These are phyloP conservation scores for Alouatta palliata DNA, from an alignment of 2,113 vertebrate species.

Conservation along the genomic window DNA sequence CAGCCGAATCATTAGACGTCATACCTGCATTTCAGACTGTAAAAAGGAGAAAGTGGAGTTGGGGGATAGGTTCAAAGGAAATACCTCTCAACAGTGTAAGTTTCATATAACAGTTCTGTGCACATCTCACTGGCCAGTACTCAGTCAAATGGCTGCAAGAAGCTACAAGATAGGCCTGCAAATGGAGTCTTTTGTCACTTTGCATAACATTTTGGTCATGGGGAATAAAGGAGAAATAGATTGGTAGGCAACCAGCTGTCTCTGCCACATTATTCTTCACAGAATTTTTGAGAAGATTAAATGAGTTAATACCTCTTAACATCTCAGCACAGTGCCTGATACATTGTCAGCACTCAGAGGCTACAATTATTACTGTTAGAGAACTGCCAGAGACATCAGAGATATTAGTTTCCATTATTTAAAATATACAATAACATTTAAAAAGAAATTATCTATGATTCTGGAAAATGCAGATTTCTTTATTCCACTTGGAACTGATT, in stretches of 20 bases:
- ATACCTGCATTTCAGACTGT: neutral
- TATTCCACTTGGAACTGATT: neutral
- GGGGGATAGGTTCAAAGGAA: neutral
- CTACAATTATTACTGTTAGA: neutral
- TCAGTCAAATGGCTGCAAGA: neutral
- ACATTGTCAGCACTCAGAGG: neutral
- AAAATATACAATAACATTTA: neutral
- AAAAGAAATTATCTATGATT: conserved; percentile 30
- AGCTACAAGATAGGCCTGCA: neutral
- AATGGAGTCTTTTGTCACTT: neutral
- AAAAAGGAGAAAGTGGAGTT: neutral
- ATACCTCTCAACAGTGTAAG: neutral
- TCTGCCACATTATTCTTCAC: neutral
- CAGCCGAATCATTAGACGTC: neutral
- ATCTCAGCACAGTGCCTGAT: neutral
- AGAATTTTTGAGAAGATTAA: neutral
- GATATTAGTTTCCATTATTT: neutral
- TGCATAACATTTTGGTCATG: neutral
- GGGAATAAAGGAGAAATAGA: neutral
- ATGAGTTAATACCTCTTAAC: neutral
- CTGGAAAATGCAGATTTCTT: neutral
- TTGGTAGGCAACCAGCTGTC: neutral
- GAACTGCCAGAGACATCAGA: neutral
- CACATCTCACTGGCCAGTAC: too few species aligned
- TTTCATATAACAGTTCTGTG: neutral